Conservation (phyloP, 2,113 vertebrate genomes). For the Nycticorax nycticorax region DNA sequence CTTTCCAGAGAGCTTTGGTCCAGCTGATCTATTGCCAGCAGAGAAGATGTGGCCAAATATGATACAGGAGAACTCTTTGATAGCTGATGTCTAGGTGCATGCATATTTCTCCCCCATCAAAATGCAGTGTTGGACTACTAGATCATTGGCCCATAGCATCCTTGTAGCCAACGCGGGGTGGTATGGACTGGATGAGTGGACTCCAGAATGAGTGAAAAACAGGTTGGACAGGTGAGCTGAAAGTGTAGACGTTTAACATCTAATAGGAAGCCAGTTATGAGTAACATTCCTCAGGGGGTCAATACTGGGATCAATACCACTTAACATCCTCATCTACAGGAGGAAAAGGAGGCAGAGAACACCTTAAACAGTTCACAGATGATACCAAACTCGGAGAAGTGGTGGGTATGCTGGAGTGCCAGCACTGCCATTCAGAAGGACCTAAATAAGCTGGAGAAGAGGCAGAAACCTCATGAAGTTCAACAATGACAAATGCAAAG, state of each 20-base stretch:
- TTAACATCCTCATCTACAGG: neutral
- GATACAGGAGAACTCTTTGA: neutral
- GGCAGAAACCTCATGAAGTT: neutral
- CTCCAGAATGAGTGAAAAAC: neutral
- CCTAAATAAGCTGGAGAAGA: neutral
- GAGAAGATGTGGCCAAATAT: neutral
- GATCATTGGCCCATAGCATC: neutral
- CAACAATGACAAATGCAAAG: neutral
- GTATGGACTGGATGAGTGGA: neutral
- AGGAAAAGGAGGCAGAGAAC: neutral
- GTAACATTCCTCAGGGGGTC: neutral
- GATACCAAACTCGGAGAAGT: neutral
- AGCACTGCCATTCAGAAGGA: neutral
- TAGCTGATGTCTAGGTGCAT: neutral
- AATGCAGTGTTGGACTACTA: neutral
- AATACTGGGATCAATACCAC: neutral
- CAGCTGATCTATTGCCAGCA: slow-evolving; percentile 17
- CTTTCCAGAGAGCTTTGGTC: slow-evolving; percentile 1
- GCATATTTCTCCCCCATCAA: neutral
- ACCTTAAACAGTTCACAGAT: neutral
- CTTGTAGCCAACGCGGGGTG: neutral
- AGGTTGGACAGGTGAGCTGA: neutral
- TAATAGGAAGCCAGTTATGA: neutral
- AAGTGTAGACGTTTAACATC: neutral
- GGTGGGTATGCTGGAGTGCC: neutral